Percentiles rank a stretch among this genome's conserved stretches.
These are phyloP conservation scores for Ascidia mentula DNA, from an alignment of 23 tunicate genomes.

Conservation along the genomic window DNA sequence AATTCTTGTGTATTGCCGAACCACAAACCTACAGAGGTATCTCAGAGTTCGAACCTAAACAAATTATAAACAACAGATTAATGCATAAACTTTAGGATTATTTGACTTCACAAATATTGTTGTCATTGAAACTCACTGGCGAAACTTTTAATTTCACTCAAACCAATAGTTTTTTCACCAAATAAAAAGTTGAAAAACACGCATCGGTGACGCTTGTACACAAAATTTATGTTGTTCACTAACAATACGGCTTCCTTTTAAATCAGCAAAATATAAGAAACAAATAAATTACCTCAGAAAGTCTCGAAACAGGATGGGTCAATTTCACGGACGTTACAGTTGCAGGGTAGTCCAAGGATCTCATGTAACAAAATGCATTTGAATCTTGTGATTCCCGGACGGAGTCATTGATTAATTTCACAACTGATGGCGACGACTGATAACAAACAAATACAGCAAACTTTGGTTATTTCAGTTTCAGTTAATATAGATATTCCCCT, in stretches of 20 bases:
- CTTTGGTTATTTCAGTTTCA: too few species aligned
- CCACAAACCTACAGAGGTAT: slow-evolving; percentile 82
- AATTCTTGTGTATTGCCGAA: slow-evolving; percentile 72
- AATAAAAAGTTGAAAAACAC: too few species aligned
- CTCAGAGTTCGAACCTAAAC: slow-evolving; percentile 64
- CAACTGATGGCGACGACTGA: slow-evolving; percentile 65
- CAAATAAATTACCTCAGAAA: slow-evolving; percentile 45
- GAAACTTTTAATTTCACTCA: background rate
- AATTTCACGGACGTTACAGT: slow-evolving; percentile 64
- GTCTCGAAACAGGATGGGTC: slow-evolving; percentile 68
- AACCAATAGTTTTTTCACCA: too few species aligned
- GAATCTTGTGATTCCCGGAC: slow-evolving; percentile 66
- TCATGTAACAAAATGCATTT: slow-evolving; percentile 75
- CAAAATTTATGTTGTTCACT: too few species aligned
- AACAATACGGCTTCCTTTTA: background rate
- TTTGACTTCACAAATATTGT: background rate
- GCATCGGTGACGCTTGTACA: background rate
- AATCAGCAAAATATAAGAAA: background rate
- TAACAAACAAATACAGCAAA: background rate
- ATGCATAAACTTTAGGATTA: background rate
- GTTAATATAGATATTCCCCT: too few species aligned
- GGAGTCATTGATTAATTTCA: slow-evolving; percentile 68
- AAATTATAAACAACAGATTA: background rate
- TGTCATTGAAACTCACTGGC: background rate
- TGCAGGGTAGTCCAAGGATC: slow-evolving; percentile 34